Conservation (phyloP, 2,797 vertebrate genomes). For the Tympanoctomys barrerae region DNA sequence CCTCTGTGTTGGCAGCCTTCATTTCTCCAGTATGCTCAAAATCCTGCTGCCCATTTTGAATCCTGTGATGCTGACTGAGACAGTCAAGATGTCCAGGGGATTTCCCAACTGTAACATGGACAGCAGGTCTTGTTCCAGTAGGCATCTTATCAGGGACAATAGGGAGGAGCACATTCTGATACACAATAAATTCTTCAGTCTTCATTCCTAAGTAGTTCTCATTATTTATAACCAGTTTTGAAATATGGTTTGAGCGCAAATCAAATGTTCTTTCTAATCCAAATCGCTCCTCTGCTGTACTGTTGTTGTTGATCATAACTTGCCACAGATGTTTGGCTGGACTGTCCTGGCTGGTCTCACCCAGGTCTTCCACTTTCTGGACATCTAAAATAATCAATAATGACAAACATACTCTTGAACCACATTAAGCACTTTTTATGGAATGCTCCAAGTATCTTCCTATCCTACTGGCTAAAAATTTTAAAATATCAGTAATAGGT, state of each 20-base stretch:
- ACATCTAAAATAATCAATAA: conserved; percentile 42
- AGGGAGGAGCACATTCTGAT: background rate
- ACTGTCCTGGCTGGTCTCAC: background rate
- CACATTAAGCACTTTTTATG: background rate
- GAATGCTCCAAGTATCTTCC: background rate
- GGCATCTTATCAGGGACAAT: background rate
- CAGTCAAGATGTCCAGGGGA: background rate
- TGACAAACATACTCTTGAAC: background rate
- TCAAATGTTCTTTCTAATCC: background rate
- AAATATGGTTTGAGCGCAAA: background rate
- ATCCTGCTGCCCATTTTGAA: background rate
- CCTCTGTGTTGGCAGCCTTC: background rate
- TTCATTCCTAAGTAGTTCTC: background rate
- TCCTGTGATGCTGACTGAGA: background rate
- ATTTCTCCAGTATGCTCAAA: background rate
- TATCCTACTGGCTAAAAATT: background rate
- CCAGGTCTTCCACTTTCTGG: background rate
- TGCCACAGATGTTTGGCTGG: conserved; percentile 10
- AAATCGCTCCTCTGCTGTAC: background rate
- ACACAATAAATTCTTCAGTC: background rate
- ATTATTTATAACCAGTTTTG: conserved; percentile 17
- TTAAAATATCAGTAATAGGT: background rate
- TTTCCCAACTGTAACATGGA: background rate
- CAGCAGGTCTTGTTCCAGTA: background rate
- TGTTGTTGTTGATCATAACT: background rate